Base-by-base conservation (phyloP, 2,888 invertebrate species). In the Lepidochrysops patricia region DNA sequence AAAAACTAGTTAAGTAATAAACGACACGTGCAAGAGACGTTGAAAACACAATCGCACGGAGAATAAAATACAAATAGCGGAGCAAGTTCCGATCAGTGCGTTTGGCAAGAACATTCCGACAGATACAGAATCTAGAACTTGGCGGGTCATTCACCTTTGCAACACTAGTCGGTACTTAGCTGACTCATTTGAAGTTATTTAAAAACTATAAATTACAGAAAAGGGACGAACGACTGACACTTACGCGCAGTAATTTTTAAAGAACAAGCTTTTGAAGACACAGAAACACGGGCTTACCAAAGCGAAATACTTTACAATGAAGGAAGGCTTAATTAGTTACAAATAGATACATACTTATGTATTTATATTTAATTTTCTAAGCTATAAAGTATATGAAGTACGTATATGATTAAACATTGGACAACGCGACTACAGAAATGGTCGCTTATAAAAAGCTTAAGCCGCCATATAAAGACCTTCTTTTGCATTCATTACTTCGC, bases 71-170 rank as follows among this genome's bases (percentile, higher is more conserved):
- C 63, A 60, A 61, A 64, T 70, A 72, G 67, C 72, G 75, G 75
- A 19, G 15, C 35, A 26, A 34, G 82, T 83, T 84, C 80, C 82
- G 79, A 83, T 84, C 81, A 78, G 70, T 83, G 84, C 83, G 82
- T 86, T 86, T 85, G 82, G 84, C 82, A 84, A 84, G 63, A 43
- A 29, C 82, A 84, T 85, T 82, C 84, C 84, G 79, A 72, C 83
- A 76, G 79, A 70, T 73, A 66, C 76, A 75, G 76, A 79, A 77
- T 76, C 80, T 80, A 77, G 75, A 73, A 74, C 75, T 70, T 69
- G 68, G 60, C 62, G 62, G 84, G 82, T 67, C 84, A 67, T 84
- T 84, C 79, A 86, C 83, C 84, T 77, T 66, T 62, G 54, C 34
- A 32, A 58, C 57, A 57, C 48, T 57, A 37, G 27, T 29, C 48